Conservation (phyloP, 2,113 vertebrate genomes). For the Bujurquina vittata region DNA sequence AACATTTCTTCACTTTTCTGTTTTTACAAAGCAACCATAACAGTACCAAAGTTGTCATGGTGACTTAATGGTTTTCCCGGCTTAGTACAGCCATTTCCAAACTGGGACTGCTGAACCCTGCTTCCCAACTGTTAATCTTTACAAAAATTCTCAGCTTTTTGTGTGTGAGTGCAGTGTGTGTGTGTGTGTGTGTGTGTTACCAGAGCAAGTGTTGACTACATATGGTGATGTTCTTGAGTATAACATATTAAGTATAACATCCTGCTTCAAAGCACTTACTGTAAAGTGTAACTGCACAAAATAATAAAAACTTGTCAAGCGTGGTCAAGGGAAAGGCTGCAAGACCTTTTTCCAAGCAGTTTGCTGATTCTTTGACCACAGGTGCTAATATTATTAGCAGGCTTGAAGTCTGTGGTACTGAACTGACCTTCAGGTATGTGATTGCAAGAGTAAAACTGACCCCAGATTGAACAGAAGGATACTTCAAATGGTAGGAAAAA, state of each 20-base stretch:
- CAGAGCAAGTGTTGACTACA: background rate
- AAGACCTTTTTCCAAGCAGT: background rate
- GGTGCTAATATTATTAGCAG: conserved; percentile 4
- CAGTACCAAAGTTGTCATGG: background rate
- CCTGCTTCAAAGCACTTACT: background rate
- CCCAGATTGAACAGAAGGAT: background rate
- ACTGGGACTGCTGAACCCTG: background rate
- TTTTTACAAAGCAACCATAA: background rate
- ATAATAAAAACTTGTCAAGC: background rate
- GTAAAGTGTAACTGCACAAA: background rate
- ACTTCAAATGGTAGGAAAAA: conserved; percentile 4
- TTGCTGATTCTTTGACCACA: background rate
- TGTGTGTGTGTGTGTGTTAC: background rate
- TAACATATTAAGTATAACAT: background rate
- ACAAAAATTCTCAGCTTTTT: background rate
- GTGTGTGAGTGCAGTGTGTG: background rate
- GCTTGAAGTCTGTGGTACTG: background rate
- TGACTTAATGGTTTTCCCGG: background rate
- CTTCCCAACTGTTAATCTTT: background rate
- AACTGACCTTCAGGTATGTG: background rate
- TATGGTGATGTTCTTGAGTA: background rate
- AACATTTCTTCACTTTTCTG: background rate
- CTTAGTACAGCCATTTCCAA: background rate
- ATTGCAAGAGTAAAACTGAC: background rate
- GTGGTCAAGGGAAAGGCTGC: background rate